Conservation (phyloP, 2,888 invertebrate species). For the Temnothorax rugatulus region DNA sequence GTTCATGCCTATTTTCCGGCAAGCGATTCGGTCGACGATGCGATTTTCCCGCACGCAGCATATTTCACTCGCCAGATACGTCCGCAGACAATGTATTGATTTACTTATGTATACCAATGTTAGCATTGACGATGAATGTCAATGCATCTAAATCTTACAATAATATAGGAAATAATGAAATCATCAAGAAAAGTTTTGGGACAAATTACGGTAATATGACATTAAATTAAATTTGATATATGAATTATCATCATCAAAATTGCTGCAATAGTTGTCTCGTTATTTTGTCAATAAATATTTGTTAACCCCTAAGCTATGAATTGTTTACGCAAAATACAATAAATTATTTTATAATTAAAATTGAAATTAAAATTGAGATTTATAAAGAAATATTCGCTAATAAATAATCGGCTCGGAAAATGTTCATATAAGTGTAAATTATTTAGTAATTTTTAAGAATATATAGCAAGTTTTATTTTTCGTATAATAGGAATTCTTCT, state of each 20-base stretch:
- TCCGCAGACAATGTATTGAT: constrained; percentile 44
- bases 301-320: not conserved
- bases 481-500: not conserved
- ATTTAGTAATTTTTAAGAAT: not conserved
- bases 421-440: not conserved
- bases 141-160: constrained; percentile 12
- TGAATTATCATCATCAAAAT: constrained; percentile 13
- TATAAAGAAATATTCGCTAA: not conserved
- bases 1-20: constrained; percentile 76
- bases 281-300: not conserved
- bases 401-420: not conserved
- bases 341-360: constrained; percentile 5
- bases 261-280: not conserved
- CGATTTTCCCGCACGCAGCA: constrained; percentile 59
- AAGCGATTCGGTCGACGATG: constrained; percentile 69
- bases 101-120: constrained; percentile 13
- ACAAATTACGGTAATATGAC: constrained; percentile 10
- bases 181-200: not conserved
- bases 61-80: constrained; percentile 47
- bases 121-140: not conserved
- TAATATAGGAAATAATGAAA: constrained; percentile 6
- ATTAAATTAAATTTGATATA: not conserved
- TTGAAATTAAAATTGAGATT: not conserved
- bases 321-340: not conserved
- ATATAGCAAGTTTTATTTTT: not conserved